Base-by-base conservation (phyloP, 2,797 vertebrate species). In the Sylvia borin region DNA sequence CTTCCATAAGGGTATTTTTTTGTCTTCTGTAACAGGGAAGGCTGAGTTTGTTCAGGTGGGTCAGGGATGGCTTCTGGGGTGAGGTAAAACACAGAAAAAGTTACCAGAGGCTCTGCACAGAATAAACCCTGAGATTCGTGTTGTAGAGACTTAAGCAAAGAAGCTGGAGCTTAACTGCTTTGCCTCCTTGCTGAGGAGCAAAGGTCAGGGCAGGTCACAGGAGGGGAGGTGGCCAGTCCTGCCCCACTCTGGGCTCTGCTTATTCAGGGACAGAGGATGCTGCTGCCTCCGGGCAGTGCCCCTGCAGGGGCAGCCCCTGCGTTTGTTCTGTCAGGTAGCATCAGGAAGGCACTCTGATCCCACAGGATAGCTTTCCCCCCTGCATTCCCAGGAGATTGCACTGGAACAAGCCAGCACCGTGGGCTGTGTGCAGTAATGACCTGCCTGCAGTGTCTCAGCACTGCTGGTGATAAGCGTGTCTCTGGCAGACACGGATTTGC, bases 281-380 rank as follows among this genome's bases (percentile, higher is more conserved):
- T 79, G 50, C 73, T 16, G n/a, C 45, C 83, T 62, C 34, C 25
- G 25, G 1, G 1, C 36, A 16, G 10, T 29, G 51, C 62, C 47
- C 25, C 45, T 40, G 26, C 19, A 0, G 0, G 11, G 45, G 16
- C 42, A 2, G 2, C 27, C 16, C 14, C 15, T 1, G 3, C 8
- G 0, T n/a, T 67, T 70, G 18, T 31, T 57, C 29, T 1, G 0
- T 36, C 66, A 65, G 16, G 24, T 11, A 36, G 42, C 3, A 5
- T 50, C 57, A 86, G 82, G 54, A 81, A 77, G 61, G 25, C 54
- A 48, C 50, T 85, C 31, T 45, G 74, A 43, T 92, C 40, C 53
- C 61, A 65, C 36, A 29, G 78, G 73, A 72, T 27, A 3, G 16
- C 19, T 75, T 51, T 51, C 4, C 1, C 9, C 19, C 7, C 6